Conservation (phyloP, 37 sponge, comb jelly and placozoan genomes). For the Mnemiopsis leidyi region DNA sequence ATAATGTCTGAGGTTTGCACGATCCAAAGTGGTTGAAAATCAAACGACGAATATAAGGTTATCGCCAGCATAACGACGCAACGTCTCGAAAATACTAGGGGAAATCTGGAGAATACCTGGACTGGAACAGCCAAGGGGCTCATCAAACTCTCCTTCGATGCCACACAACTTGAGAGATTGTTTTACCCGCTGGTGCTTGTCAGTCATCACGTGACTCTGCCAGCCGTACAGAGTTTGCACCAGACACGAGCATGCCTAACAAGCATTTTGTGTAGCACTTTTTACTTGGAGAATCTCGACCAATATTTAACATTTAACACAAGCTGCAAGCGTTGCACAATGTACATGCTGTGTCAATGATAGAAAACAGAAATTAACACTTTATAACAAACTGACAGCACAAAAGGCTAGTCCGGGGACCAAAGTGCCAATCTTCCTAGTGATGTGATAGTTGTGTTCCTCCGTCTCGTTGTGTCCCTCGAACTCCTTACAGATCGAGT, state of each 20-base stretch:
- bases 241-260: background rate
- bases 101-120: background rate
- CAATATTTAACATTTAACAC: too few species aligned
- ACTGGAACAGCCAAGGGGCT: background rate
- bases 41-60: too few species aligned
- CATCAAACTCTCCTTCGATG: background rate
- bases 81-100: background rate
- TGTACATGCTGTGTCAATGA: too few species aligned
- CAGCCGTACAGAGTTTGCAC: background rate
- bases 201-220: background rate
- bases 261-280: too few species aligned
- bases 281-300: too few species aligned
- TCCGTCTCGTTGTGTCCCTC: constrained; percentile 12
- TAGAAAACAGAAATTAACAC: background rate
- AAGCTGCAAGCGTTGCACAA: too few species aligned
- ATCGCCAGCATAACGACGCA: too few species aligned
- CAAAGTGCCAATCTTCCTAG: background rate
- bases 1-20: too few species aligned
- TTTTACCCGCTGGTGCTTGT: background rate
- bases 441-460: constrained; percentile 30
- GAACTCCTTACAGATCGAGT: background rate
- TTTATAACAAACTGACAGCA: constrained; percentile 21
- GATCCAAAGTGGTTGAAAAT: too few species aligned
- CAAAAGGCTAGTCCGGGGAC: constrained; percentile 27
- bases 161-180: background rate